Conservation (phyloP, 1,140 invertebrate species). For the Caenorhabditis brenneri region DNA sequence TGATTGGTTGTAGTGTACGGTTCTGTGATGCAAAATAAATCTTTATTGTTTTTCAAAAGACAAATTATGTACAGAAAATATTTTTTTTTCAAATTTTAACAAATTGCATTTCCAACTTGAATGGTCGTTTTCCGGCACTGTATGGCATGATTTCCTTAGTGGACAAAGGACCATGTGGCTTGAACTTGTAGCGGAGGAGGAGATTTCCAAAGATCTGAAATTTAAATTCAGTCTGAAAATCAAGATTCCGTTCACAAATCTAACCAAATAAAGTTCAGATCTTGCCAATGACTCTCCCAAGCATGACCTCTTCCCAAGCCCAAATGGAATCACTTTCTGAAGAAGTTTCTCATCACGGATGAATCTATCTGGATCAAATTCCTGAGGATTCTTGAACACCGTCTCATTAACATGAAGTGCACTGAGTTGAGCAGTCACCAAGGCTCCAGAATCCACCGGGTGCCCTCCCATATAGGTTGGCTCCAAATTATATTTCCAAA, state of each 20-base stretch:
- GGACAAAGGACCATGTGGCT: background rate
- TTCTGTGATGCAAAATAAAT: too few relatives aligned
- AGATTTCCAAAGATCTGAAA: constrained; percentile 17
- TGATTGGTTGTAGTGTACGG: too few relatives aligned
- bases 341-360: constrained; percentile 27
- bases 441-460: background rate
- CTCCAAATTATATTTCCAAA: constrained; percentile 7
- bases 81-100: background rate
- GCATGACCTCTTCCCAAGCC: constrained; percentile 51
- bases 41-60: too few relatives aligned
- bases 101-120: constrained; percentile 9
- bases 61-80: too few relatives aligned
- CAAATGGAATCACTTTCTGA: constrained; percentile 53
- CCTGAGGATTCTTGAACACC: background rate
- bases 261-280: too few relatives aligned
- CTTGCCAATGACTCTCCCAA: constrained; percentile 41
- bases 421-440: background rate
- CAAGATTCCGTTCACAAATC: too few relatives aligned
- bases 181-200: background rate
- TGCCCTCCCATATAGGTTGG: background rate
- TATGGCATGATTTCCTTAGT: background rate
- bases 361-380: constrained; percentile 10
- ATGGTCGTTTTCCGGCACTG: background rate
- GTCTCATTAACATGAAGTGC: background rate
- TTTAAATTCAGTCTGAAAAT: too few relatives aligned